These are phyloP conservation scores for Melieria omissa DNA, from an alignment of 2,888 invertebrate species.

Conservation along the genomic window DNA sequence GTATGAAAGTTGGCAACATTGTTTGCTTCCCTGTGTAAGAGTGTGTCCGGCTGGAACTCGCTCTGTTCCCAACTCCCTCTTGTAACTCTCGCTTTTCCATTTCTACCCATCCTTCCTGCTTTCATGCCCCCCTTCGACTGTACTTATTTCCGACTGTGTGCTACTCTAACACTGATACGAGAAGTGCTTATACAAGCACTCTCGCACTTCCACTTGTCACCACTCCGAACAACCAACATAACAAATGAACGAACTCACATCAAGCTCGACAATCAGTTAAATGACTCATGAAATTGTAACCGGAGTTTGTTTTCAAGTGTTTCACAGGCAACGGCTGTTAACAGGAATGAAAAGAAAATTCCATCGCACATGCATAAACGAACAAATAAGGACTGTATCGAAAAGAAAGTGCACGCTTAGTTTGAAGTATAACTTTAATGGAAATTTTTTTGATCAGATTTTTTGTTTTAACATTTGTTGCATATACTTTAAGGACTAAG, in stretches of 20 bases:
- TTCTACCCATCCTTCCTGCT: no score
- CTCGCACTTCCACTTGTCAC: not conserved
- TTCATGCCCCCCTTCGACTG: no score
- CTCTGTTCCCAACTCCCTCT: not conserved
- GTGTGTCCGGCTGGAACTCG: not conserved
- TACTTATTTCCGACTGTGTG: not conserved
- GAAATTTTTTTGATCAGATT: no score
- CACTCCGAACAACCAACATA: not conserved
- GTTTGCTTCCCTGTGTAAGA: not conserved
- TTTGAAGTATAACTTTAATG: no score
- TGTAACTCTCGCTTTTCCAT: no score
- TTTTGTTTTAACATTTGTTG: no score
- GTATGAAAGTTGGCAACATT: not conserved
- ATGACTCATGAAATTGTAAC: constrained; percentile 48
- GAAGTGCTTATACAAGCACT: not conserved
- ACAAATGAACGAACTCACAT: not conserved
- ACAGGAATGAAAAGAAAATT: constrained; percentile 1
- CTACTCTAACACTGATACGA: not conserved
- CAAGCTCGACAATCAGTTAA: constrained; percentile 45
- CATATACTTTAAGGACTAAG: no score
- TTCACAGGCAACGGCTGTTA: not conserved
- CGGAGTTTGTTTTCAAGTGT: constrained; percentile 41
- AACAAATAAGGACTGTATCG: no score
- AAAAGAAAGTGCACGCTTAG: no score
- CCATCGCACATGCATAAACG: constrained; percentile 37